phyloP scores from a whole-genome alignment of 2,797 vertebrate species.

The Apogon talboti region DNA sequence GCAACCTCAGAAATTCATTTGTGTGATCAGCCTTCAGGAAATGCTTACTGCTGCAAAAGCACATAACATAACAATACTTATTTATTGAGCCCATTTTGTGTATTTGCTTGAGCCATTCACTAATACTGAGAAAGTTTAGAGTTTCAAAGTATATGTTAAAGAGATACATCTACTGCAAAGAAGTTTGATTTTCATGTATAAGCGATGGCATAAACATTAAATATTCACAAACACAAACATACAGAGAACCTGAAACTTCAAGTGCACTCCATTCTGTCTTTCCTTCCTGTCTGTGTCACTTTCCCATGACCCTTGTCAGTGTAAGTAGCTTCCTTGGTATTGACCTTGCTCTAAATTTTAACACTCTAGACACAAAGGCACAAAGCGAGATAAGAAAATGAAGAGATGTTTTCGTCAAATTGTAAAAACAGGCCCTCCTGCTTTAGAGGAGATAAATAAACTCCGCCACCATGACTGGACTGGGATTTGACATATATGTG shows the following conservation, averaged over 20 bases:
- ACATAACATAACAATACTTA: slow-evolving; percentile 43
- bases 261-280: background rate
- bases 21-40: slow-evolving; percentile 75
- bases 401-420: background rate
- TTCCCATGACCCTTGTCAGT: slow-evolving; percentile 62
- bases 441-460: background rate
- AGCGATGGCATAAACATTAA: too few species aligned
- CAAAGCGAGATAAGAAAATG: slow-evolving; percentile 32
- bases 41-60: slow-evolving; percentile 63
- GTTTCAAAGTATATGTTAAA: slow-evolving; percentile 11
- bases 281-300: slow-evolving; percentile 26
- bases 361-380: slow-evolving; percentile 34
- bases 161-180: background rate
- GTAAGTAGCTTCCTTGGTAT: slow-evolving; percentile 46
- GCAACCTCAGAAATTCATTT: slow-evolving; percentile 80
- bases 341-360: slow-evolving; percentile 73
- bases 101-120: slow-evolving; percentile 21
- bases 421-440: background rate
- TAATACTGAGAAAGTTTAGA: slow-evolving; percentile 7
- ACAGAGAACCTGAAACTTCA: background rate
- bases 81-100: slow-evolving; percentile 45
- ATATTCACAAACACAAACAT: background rate
- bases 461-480: slow-evolving; percentile 7
- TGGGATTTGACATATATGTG: too few species aligned
- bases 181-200: background rate